Conservation (phyloP, 2,888 invertebrate genomes). For the Erebia epiphron region DNA sequence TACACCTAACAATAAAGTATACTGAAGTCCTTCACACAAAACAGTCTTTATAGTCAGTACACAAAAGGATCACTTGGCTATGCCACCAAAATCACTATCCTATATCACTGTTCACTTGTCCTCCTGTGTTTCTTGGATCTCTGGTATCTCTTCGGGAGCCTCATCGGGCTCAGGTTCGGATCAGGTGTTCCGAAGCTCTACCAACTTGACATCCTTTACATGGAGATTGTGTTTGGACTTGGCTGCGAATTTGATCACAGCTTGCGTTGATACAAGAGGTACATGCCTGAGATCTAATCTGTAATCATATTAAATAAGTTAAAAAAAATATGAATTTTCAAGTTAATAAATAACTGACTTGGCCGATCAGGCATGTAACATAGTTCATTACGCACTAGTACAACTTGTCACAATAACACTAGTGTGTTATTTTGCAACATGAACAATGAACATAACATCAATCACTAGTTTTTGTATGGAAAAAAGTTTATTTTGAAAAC, state of each 20-base stretch:
- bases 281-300: conserved; percentile 90
- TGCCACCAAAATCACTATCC: conserved; percentile 51
- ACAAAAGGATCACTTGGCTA: conserved; percentile 39
- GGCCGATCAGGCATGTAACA: not conserved
- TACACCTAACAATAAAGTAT: conserved; percentile 25
- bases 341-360: too few relatives aligned
- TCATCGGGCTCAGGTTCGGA: conserved; percentile 49
- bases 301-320: conserved; percentile 4
- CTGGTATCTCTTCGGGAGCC: conserved; percentile 32
- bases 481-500: too few relatives aligned
- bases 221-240: conserved; percentile 91
- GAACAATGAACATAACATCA: too few relatives aligned
- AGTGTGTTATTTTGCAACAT: too few relatives aligned
- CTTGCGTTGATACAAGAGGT: conserved; percentile 90
- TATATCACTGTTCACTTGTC: conserved; percentile 43
- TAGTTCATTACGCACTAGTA: not conserved
- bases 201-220: conserved; percentile 90
- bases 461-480: too few relatives aligned
- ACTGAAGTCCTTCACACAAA: conserved; percentile 10
- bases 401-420: not conserved
- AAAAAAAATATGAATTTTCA: not conserved
- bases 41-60: conserved; percentile 13
- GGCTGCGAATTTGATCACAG: conserved; percentile 92
- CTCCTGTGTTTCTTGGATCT: conserved; percentile 30
- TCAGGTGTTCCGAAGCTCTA: conserved; percentile 84